Evolutionary conservation across 1,140 invertebrate species (phyloP), one percentile per base, ranked within the genome.

Genomic region (Pogonomyrmex californicus): DNA sequence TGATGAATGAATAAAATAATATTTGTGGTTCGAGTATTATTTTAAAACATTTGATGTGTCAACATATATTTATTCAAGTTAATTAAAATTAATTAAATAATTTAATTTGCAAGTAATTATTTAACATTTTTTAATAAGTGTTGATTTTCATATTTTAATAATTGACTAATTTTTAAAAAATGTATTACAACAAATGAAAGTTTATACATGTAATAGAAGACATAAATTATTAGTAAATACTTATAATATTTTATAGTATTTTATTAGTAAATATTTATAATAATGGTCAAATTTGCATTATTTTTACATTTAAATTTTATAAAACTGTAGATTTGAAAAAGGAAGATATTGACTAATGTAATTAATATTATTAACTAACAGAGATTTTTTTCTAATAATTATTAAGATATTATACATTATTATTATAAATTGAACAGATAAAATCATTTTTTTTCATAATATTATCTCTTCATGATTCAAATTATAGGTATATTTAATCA

Each of bases 1-100:
- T 81, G 56, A 10, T 33, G 14, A 36, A 36, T 14, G n/a, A 3
- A 68, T 17, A 30, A 81, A 70, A 56, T 60, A 81, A 68, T 51
- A 68, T 79, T 68, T 6, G 10, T 12, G 12, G n/a, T 5, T 68
- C 10, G n/a, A 47, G 17, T 12, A 68, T 44, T 68, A 68, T 33
- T 68, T 68, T 49, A 2, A 54, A 41, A 14, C 7, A 54, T 66
- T 51, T 65, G 33, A 66, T 12, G 10, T 47, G 4, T 10, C 23
- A 23, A 62, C 3, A 47, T 12, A 10, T 38, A 23, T 12, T 36
- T n/a, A 14, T 2, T n/a, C 23, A 3, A 56, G 38, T 41, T 76
- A 33, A 63, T 41, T 0, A 4, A 65, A 38, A 4, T n/a, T 17
- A 38, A 63, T 4, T 62, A 17, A 62, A 62, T 30, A 33, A 60